Conservation (phyloP, 2,113 vertebrate species). For the Callionymus lyra region DNA sequence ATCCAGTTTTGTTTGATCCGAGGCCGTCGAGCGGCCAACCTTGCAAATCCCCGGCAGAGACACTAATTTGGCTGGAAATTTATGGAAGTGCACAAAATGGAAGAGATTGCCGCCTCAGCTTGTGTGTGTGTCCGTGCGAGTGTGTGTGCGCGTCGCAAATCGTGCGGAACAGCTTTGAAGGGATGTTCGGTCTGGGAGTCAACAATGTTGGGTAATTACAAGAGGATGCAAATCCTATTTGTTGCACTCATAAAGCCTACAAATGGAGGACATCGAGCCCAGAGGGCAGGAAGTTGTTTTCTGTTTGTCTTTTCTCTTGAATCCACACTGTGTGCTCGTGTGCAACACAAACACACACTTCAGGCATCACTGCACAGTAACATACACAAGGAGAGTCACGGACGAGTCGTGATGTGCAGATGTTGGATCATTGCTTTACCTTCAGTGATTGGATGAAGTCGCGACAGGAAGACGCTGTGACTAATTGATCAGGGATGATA, state of each 20-base stretch:
- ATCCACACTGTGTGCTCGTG: constrained; percentile 10
- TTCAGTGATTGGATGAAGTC: no score
- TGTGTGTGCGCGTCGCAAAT: constrained; percentile 12
- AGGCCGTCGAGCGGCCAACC: no score
- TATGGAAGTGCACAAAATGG: constrained; percentile 1
- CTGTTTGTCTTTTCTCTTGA: constrained; percentile 29
- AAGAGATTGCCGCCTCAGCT: not conserved
- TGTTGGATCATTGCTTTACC: no score
- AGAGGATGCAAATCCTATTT: constrained; percentile 30
- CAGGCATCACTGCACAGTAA: no score
- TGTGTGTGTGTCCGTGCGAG: not conserved
- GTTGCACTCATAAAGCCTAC: constrained; percentile 26
- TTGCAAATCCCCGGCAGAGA: no score
- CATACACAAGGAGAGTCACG: no score
- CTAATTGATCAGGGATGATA: no score
- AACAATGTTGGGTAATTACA: constrained; percentile 42
- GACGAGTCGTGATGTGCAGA: no score
- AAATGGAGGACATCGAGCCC: constrained; percentile 23
- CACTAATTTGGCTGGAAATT: no score
- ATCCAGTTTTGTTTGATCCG: no score
- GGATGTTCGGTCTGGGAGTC: constrained; percentile 22
- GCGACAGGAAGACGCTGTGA: no score
- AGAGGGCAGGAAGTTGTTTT: constrained; percentile 14
- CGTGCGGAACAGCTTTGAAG: constrained; percentile 23
- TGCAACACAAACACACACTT: not conserved